These are phyloP conservation scores for Pammene fasciana DNA, from an alignment of 2,888 invertebrate genomes.

Conservation along the genomic window DNA sequence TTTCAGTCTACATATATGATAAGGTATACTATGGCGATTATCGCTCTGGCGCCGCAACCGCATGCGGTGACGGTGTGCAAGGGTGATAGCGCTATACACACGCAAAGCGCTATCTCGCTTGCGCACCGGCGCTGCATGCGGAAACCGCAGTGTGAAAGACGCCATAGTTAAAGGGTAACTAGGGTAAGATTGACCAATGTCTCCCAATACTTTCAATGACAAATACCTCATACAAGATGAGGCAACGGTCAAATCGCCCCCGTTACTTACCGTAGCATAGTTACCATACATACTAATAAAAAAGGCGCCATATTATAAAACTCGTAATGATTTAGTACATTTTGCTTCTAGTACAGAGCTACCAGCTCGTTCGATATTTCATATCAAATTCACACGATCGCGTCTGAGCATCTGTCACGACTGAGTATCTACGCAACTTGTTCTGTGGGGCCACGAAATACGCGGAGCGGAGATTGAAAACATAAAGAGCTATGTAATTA, in stretches of 20 bases:
- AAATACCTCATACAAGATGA: conserved; percentile 6
- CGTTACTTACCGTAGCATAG: conserved; percentile 60
- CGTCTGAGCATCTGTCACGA: conserved; percentile 80
- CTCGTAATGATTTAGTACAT: background rate
- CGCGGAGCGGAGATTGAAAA: conserved; percentile 43
- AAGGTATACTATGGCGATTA: too few species aligned
- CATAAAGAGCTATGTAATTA: background rate
- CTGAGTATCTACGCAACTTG: conserved; percentile 74
- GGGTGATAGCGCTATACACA: too few species aligned
- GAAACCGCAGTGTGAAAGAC: too few species aligned
- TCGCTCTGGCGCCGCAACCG: too few species aligned
- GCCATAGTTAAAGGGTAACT: too few species aligned
- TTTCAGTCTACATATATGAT: too few species aligned
- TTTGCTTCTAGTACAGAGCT: conserved; percentile 2
- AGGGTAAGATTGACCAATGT: too few species aligned
- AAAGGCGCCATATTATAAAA: background rate
- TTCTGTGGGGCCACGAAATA: conserved; percentile 57
- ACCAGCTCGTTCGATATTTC: conserved; percentile 67
- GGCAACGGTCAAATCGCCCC: conserved; percentile 27
- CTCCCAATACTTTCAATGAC: background rate
- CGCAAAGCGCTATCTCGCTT: too few species aligned
- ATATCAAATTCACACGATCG: conserved; percentile 82
- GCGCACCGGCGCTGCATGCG: too few species aligned
- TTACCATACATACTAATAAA: conserved; percentile 47
- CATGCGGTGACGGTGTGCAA: too few species aligned